phyloP scores from a whole-genome alignment of 2,888 invertebrate genomes.

The Zeuzera pyrina region DNA sequence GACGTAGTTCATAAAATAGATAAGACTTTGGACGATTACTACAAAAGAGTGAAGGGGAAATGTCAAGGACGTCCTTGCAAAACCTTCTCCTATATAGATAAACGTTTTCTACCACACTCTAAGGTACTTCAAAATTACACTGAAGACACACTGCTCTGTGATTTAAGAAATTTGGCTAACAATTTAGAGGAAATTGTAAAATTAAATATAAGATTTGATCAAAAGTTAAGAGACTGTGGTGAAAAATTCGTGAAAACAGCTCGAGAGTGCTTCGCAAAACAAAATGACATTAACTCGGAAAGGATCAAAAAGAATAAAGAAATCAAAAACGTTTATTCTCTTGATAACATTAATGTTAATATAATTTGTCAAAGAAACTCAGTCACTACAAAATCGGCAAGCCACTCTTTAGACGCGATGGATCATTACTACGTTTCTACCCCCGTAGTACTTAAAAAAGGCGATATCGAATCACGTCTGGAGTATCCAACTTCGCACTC shows the following conservation, averaged over 20 bases:
- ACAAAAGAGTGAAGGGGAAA: conserved; percentile 45
- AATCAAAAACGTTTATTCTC: conserved; percentile 33
- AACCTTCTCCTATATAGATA: conserved; percentile 36
- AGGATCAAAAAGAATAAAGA: no score
- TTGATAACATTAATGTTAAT: conserved; percentile 48
- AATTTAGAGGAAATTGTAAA: conserved; percentile 23
- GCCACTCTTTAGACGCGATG: no score
- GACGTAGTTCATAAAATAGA: conserved; percentile 43
- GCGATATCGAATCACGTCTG: no score
- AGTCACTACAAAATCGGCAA: no score
- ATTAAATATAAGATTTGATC: conserved; percentile 17
- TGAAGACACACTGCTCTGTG: neutral
- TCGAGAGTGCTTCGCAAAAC: no score
- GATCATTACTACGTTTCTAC: no score
- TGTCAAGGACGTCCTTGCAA: conserved; percentile 44
- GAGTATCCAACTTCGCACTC: no score
- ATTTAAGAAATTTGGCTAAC: conserved; percentile 18
- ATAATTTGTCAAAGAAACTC: conserved; percentile 48
- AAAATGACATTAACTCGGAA: no score
- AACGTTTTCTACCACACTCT: conserved; percentile 20
- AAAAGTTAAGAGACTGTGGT: no score
- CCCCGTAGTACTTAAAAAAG: no score
- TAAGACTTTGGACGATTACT: conserved; percentile 40
- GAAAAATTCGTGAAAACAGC: no score
- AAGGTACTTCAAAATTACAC: conserved; percentile 3